Conservation (phyloP, 1,140 invertebrate species). For the Cecropterus lyciades region DNA sequence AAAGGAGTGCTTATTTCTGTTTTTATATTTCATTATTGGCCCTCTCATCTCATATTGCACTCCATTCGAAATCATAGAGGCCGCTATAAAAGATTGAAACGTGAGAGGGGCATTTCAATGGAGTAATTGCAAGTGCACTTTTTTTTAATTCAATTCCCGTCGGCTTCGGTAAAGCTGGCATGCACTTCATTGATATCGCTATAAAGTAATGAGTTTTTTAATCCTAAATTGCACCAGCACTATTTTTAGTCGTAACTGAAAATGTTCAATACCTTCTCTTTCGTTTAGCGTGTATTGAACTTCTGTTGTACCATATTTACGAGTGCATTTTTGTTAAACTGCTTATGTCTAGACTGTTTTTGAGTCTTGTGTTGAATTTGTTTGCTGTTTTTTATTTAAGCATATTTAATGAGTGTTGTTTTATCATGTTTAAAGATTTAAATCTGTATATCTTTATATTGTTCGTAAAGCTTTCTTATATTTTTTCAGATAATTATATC, state of each 20-base stretch:
- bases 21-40: slow-evolving; percentile 84
- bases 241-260: slow-evolving; percentile 27
- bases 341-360: slow-evolving; percentile 11
- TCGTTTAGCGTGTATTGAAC: slow-evolving; percentile 10
- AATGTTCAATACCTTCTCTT: slow-evolving; percentile 19
- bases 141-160: slow-evolving; percentile 80
- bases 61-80: slow-evolving; percentile 78
- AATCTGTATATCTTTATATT: too few relatives aligned
- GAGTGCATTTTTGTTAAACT: slow-evolving; percentile 14
- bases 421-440: too few relatives aligned
- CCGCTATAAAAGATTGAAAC: slow-evolving; percentile 82
- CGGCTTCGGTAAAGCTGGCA: slow-evolving; percentile 76
- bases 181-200: slow-evolving; percentile 79
- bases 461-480: too few relatives aligned
- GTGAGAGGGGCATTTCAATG: slow-evolving; percentile 80
- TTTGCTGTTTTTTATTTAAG: neutral
- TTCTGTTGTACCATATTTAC: slow-evolving; percentile 8
- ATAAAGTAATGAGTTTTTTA: slow-evolving; percentile 79
- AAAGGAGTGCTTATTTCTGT: slow-evolving; percentile 79
- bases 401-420: too few relatives aligned
- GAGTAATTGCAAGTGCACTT: slow-evolving; percentile 81
- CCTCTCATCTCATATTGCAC: slow-evolving; percentile 81
- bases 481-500: too few relatives aligned
- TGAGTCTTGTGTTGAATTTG: neutral
- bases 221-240: slow-evolving; percentile 38